A percentile compares a stretch with the other conserved stretches of the same genome.
phyloP scores from a whole-genome alignment of 2,113 vertebrate species.

The Ictidomys tridecemlineatus region DNA sequence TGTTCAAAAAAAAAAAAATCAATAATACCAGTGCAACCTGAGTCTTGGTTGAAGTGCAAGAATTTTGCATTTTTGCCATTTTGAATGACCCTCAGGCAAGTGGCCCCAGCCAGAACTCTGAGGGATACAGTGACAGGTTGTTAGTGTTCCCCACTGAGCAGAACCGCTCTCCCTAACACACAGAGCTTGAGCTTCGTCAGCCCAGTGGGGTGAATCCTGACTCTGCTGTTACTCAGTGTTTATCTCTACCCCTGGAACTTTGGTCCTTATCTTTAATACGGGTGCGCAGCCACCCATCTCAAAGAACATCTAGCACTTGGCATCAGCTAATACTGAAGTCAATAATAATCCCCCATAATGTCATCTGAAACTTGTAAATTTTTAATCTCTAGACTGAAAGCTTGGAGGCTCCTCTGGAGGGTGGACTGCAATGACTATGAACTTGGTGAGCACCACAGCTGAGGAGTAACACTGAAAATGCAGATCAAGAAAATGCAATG shows the following conservation, averaged over 20 bases:
- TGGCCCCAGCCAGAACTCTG: no score
- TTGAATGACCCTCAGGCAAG: background rate
- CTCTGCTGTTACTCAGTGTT: background rate
- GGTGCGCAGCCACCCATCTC: background rate
- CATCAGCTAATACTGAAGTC: background rate
- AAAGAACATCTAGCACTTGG: background rate
- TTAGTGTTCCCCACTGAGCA: background rate
- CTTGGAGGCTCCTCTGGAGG: background rate
- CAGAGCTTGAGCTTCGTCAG: background rate
- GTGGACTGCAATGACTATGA: background rate
- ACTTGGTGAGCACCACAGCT: background rate
- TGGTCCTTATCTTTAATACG: background rate
- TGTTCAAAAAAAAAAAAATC: background rate
- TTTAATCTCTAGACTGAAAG: background rate
- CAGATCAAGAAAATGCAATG: background rate
- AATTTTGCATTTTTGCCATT: background rate
- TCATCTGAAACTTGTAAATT: background rate
- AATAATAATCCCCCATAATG: background rate
- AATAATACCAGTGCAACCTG: background rate
- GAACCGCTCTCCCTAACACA: background rate
- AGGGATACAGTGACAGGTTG: background rate
- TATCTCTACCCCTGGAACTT: no score
- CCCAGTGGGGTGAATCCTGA: background rate
- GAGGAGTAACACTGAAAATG: background rate
- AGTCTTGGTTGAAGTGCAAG: background rate